These are phyloP conservation scores for Papilio elwesi DNA, from an alignment of 2,888 invertebrate species.

Conservation along the genomic window DNA sequence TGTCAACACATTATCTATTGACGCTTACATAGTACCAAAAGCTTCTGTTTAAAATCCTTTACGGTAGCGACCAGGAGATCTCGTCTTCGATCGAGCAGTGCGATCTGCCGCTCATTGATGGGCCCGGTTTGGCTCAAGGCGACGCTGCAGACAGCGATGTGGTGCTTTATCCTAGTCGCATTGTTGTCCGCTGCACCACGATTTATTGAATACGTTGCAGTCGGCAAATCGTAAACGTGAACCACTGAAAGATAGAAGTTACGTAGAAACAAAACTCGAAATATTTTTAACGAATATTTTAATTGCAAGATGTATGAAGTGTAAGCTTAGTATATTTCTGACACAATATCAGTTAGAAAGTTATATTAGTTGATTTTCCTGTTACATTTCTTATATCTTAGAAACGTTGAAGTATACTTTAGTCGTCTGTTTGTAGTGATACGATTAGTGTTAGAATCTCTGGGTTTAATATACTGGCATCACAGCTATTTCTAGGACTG, in stretches of 20 bases:
- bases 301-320: no score
- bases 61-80: constrained; percentile 93
- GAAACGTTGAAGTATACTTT: no score
- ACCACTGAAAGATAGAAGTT: constrained; percentile 82
- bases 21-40: constrained; percentile 88
- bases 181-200: constrained; percentile 89
- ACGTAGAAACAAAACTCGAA: neutral
- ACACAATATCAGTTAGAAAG: no score
- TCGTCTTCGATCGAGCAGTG: constrained; percentile 94
- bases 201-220: constrained; percentile 77
- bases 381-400: no score
- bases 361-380: no score
- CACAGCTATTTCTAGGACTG: no score
- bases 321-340: no score
- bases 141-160: constrained; percentile 91
- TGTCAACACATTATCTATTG: neutral
- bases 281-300: neutral
- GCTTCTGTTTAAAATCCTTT: constrained; percentile 86
- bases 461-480: no score
- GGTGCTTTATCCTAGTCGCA: constrained; percentile 89
- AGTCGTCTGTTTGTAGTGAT: no score
- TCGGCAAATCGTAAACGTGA: constrained; percentile 93
- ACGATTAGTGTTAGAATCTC: no score
- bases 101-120: constrained; percentile 91
- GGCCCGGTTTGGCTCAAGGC: constrained; percentile 94